These are phyloP conservation scores for Oostethus manadensis DNA, from an alignment of 2,113 vertebrate species.

Conservation along the genomic window DNA sequence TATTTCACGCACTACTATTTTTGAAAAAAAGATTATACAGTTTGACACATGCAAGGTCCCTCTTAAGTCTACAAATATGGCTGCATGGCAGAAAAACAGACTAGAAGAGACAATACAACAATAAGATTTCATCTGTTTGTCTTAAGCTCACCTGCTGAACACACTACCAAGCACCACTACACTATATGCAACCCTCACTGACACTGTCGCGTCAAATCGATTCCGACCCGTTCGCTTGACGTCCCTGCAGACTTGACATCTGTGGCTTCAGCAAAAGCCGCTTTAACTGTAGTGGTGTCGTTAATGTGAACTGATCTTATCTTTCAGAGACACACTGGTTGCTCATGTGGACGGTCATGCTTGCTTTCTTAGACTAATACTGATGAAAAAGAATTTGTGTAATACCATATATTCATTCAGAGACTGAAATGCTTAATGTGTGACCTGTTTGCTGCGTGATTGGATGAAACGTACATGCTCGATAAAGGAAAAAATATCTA, in stretches of 20 bases:
- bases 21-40: too few species aligned
- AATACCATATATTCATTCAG: too few species aligned
- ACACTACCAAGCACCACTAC: not conserved
- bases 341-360: not conserved
- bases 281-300: not conserved
- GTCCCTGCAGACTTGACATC: not conserved
- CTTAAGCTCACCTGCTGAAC: not conserved
- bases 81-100: not conserved
- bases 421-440: too few species aligned
- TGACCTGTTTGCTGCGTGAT: too few species aligned
- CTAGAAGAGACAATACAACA: not conserved
- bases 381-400: too few species aligned
- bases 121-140: not conserved
- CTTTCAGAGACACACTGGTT: too few species aligned
- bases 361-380: not conserved
- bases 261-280: conserved; percentile 1
- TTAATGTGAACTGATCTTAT: not conserved
- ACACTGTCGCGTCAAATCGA: not conserved
- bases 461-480: too few species aligned
- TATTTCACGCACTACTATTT: too few species aligned
- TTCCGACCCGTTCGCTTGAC: not conserved
- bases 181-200: not conserved
- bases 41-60: not conserved
- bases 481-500: too few species aligned
- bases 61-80: not conserved